Evolutionary conservation across 2,113 vertebrate genomes (phyloP).

Genomic region (Leptodactylus fuscus): DNA sequence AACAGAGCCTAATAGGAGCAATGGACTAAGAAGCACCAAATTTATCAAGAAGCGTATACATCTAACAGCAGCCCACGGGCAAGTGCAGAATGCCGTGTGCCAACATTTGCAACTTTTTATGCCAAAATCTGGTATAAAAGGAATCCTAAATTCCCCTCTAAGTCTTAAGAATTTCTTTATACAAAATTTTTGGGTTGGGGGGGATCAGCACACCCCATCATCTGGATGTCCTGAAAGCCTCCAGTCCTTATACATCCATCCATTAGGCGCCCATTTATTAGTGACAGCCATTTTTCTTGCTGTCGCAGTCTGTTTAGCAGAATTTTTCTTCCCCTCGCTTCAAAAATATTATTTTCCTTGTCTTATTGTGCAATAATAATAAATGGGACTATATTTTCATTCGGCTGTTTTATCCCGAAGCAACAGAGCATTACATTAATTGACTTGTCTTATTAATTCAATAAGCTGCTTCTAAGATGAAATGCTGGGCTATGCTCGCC

Average conservation of each 20-base stretch:
- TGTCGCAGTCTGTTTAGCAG: not conserved
- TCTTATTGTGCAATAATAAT: constrained; percentile 61
- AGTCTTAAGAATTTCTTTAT: too few relatives aligned
- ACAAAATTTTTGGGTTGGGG: too few relatives aligned
- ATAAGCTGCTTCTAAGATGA: constrained; percentile 78
- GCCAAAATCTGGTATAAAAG: too few relatives aligned
- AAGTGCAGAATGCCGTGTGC: too few relatives aligned
- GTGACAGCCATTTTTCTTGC: not conserved
- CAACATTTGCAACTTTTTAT: too few relatives aligned
- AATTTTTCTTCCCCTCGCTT: not conserved
- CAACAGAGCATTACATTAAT: constrained; percentile 81
- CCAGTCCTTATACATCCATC: not conserved
- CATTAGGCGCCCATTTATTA: not conserved
- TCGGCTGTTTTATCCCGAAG: constrained; percentile 79
- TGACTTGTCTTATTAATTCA: constrained; percentile 86
- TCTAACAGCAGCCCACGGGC: too few relatives aligned
- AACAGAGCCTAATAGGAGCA: too few relatives aligned
- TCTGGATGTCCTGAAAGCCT: too few relatives aligned
- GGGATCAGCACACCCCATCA: too few relatives aligned
- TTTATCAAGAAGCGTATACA: too few relatives aligned
- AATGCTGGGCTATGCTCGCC: constrained; percentile 74
- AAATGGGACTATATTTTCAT: constrained; percentile 74
- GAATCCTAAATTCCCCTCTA: too few relatives aligned
- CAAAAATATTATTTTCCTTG: constrained; percentile 48
- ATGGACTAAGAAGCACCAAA: too few relatives aligned